Conservation (phyloP, 2,113 vertebrate genomes). For the Chlamydotis undulata region DNA sequence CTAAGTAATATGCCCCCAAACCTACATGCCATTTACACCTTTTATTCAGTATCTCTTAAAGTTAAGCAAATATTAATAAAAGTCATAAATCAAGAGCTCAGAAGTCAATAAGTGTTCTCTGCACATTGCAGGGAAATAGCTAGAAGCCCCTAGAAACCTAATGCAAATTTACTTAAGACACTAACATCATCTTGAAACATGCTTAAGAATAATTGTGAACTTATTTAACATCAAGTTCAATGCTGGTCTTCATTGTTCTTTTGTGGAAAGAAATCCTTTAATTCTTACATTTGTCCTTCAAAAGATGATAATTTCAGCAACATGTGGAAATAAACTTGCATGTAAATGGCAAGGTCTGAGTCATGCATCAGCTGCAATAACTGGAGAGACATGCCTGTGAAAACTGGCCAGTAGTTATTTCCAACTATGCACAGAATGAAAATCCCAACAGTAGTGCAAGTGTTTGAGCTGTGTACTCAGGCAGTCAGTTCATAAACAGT, state of each 20-base stretch:
- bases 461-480: neutral
- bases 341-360: neutral
- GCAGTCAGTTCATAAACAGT: neutral
- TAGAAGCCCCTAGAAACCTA: neutral
- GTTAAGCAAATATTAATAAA: constrained; percentile 25
- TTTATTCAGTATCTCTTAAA: constrained; percentile 7
- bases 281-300: neutral
- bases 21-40: neutral
- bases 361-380: neutral
- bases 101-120: neutral
- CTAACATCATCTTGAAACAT: neutral
- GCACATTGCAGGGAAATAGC: neutral
- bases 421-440: neutral
- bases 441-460: neutral
- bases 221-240: neutral
- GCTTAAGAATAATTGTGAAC: neutral
- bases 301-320: neutral
- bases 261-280: neutral
- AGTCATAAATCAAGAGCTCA: constrained; percentile 13
- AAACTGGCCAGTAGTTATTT: neutral
- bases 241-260: neutral
- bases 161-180: neutral
- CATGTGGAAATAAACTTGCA: neutral
- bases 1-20: neutral
- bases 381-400: neutral